These are phyloP conservation scores for Lagopus leucura DNA, from an alignment of 2,113 vertebrate species.

Conservation along the genomic window DNA sequence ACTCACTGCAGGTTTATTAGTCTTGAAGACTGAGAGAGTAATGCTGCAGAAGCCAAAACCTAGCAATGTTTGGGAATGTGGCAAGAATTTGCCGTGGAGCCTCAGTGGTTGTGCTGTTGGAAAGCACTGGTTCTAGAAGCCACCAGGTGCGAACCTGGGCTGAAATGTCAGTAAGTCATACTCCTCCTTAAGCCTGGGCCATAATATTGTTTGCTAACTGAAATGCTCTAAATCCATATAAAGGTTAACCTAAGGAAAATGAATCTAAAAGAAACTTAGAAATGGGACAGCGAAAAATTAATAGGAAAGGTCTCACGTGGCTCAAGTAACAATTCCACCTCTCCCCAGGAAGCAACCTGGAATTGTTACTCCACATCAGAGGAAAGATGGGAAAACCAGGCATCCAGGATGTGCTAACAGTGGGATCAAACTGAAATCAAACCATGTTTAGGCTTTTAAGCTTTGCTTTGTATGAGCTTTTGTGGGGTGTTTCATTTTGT, in stretches of 20 bases:
- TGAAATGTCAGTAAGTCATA: background rate
- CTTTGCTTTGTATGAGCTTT: background rate
- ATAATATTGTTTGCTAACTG: background rate
- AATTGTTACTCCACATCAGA: background rate
- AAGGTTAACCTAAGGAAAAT: background rate
- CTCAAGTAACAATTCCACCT: background rate
- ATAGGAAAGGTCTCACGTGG: background rate
- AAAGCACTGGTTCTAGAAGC: background rate
- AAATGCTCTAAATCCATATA: background rate
- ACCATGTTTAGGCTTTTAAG: background rate
- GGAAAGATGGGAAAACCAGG: background rate
- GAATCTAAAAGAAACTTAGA: background rate
- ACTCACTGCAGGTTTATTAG: accelerated
- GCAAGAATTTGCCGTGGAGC: background rate
- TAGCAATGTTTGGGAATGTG: accelerated
- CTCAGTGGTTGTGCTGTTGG: background rate
- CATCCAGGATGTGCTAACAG: background rate
- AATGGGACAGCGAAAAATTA: background rate
- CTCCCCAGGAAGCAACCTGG: background rate
- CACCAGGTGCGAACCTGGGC: background rate
- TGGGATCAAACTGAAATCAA: background rate
- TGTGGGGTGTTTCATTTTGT: too few relatives aligned
- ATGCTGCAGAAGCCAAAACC: accelerated
- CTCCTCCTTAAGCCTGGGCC: accelerated
- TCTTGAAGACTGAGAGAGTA: accelerated